phyloP scores from a whole-genome alignment of 2,797 vertebrate species.

The Nasua narica region DNA sequence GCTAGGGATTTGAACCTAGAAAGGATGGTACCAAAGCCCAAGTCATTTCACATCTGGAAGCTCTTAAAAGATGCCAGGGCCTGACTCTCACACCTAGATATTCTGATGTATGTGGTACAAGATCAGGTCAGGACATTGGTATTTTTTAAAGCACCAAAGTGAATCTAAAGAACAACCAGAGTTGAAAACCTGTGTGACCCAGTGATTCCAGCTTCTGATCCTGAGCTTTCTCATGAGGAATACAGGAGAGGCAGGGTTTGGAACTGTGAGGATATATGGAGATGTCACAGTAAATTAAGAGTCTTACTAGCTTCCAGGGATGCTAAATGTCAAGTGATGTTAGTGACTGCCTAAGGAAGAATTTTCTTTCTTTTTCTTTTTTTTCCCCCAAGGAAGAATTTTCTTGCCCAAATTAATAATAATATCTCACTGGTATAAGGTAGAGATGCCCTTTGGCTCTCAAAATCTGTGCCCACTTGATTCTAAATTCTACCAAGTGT shows the following conservation, averaged over 20 bases:
- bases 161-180: background rate
- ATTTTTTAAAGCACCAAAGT: background rate
- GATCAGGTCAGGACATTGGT: too few species aligned
- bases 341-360: background rate
- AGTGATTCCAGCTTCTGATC: background rate
- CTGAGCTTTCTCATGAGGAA: background rate
- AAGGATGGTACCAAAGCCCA: background rate
- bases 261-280: background rate
- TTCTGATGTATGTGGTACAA: background rate
- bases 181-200: background rate
- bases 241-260: background rate
- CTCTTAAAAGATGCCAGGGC: background rate
- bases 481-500: background rate
- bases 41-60: background rate
- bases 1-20: background rate
- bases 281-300: background rate
- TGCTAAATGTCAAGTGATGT: background rate
- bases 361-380: background rate
- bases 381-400: background rate
- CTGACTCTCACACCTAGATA: background rate
- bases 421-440: background rate
- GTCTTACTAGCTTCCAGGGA: background rate
- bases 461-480: background rate
- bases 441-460: background rate
- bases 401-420: background rate